Conservation (phyloP, 2,113 vertebrate genomes). For the Hydrolagus affinis region DNA sequence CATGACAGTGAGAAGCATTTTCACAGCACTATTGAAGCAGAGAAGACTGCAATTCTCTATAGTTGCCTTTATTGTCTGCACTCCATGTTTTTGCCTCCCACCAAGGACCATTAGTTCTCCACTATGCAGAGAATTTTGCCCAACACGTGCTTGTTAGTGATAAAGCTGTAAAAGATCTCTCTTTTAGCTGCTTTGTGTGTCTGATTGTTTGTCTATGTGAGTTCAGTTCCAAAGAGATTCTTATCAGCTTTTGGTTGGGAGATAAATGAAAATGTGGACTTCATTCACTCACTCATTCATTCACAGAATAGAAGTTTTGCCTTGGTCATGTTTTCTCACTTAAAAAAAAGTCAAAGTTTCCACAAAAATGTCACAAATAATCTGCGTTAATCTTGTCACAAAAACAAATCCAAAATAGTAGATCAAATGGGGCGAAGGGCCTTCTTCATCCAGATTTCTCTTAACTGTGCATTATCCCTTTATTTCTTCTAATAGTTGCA, state of each 20-base stretch:
- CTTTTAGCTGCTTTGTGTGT: neutral
- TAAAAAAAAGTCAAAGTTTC: neutral
- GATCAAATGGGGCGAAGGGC: neutral
- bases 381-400: neutral
- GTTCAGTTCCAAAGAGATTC: neutral
- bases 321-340: neutral
- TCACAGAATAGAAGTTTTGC: neutral
- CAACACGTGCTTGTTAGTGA: neutral
- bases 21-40: no score
- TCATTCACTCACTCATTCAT: neutral
- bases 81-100: no score
- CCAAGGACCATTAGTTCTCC: no score
- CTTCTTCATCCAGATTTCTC: no score
- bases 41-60: no score
- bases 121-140: no score
- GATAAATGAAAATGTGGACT: neutral
- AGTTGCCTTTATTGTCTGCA: no score
- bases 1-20: no score
- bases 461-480: no score
- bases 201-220: neutral
- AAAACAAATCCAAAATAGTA: neutral
- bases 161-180: neutral
- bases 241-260: neutral
- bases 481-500: no score
- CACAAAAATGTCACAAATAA: neutral